These are phyloP conservation scores for Bombus pyrosoma DNA, from an alignment of 1,140 invertebrate genomes.

Conservation along the genomic window DNA sequence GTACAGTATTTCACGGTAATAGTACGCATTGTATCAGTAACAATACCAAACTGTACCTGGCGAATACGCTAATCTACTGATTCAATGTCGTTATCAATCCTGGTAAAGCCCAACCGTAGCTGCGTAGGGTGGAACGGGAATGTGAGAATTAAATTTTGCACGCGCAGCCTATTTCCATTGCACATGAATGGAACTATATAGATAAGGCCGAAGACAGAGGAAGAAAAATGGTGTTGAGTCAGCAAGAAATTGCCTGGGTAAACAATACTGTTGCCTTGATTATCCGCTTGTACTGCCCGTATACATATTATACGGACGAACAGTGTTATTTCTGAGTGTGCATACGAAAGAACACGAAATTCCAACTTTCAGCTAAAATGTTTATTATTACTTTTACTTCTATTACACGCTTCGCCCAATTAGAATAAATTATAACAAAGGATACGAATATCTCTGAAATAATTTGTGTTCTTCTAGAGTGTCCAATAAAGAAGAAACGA, in stretches of 20 bases:
- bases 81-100: slow-evolving; percentile 65
- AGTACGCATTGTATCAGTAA: slow-evolving; percentile 60
- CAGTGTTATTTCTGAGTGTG: background rate
- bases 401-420: background rate
- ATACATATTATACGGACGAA: too few relatives aligned
- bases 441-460: too few relatives aligned
- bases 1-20: slow-evolving; percentile 52
- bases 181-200: slow-evolving; percentile 23
- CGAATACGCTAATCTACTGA: slow-evolving; percentile 39
- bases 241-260: background rate
- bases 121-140: background rate
- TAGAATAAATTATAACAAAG: background rate
- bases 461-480: too few relatives aligned
- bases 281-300: background rate
- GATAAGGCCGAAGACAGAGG: slow-evolving; percentile 35
- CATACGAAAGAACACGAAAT: background rate
- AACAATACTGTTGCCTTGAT: slow-evolving; percentile 16
- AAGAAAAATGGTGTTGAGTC: slow-evolving; percentile 50
- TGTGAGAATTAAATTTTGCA: slow-evolving; percentile 60
- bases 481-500: too few relatives aligned
- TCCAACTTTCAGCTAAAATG: background rate
- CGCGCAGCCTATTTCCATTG: slow-evolving; percentile 34
- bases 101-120: background rate
- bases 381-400: background rate
- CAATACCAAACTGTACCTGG: slow-evolving; percentile 51